phyloP scores from a whole-genome alignment of 2,888 invertebrate genomes.

The Megalurothrips usitatus region DNA sequence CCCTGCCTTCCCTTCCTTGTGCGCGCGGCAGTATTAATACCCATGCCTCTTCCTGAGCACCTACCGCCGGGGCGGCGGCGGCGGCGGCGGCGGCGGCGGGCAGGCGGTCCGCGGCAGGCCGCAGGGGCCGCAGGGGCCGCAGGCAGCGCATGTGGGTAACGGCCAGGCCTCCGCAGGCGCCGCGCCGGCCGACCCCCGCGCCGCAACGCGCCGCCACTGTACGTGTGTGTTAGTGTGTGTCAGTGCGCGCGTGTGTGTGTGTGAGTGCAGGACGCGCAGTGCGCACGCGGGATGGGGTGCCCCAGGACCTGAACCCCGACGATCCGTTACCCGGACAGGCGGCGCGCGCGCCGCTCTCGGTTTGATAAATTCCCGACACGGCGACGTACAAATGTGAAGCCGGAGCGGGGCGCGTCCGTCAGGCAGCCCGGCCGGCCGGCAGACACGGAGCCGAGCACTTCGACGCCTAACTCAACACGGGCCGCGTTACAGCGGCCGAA shows the following conservation, averaged over 20 bases:
- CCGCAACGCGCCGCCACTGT: too few relatives aligned
- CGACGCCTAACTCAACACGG: not conserved
- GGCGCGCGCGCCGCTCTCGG: not conserved
- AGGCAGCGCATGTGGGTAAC: too few relatives aligned
- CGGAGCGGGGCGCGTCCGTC: not conserved
- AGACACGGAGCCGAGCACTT: not conserved
- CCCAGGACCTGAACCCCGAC: too few relatives aligned
- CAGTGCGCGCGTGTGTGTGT: too few relatives aligned
- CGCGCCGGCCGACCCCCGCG: too few relatives aligned
- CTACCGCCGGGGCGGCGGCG: not conserved
- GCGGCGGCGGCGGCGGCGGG: not conserved
- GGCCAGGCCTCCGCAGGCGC: too few relatives aligned
- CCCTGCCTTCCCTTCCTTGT: not conserved
- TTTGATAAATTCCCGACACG: slow-evolving; percentile 7
- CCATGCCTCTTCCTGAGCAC: not conserved
- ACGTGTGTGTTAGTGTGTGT: too few relatives aligned
- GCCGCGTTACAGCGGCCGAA: not conserved
- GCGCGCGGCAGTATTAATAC: not conserved
- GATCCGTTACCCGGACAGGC: too few relatives aligned
- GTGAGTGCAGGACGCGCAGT: too few relatives aligned
- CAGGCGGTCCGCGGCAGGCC: not conserved
- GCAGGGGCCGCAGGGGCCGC: too few relatives aligned
- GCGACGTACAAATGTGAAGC: not conserved
- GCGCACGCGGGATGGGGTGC: too few relatives aligned
- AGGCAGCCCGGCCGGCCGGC: not conserved